A percentile compares a stretch with the other conserved stretches of the same genome.
phyloP scores from a whole-genome alignment of 1,140 invertebrate genomes.

The Drosophila pruinosa region DNA sequence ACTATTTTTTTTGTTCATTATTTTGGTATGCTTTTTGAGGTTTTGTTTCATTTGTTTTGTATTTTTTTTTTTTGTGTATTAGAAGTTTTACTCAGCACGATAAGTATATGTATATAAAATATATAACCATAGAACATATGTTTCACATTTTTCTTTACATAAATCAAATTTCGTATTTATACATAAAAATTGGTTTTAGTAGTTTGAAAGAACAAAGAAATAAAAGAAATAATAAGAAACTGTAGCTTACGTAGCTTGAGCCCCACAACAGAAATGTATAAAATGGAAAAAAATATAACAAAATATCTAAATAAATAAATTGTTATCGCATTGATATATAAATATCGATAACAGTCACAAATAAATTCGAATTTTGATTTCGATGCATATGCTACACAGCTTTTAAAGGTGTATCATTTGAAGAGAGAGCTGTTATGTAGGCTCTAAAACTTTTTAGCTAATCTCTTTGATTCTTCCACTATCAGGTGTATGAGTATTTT shows the following conservation, averaged over 20 bases:
- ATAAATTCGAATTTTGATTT: conserved; percentile 55
- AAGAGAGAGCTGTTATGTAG: conserved; percentile 5
- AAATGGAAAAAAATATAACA: conserved; percentile 18
- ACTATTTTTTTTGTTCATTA: conserved; percentile 54
- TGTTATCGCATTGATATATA: conserved; percentile 18
- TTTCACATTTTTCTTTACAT: conserved; percentile 73
- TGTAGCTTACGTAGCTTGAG: conserved; percentile 76
- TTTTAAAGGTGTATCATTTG: conserved; percentile 12
- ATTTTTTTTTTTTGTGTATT: conserved; percentile 53
- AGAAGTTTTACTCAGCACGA: conserved; percentile 40
- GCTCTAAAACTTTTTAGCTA: not conserved
- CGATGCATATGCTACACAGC: conserved; percentile 22
- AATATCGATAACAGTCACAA: conserved; percentile 23
- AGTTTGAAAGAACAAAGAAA: conserved; percentile 44
- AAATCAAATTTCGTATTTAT: conserved; percentile 68
- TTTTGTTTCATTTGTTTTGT: conserved; percentile 19
- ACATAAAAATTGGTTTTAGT: conserved; percentile 67
- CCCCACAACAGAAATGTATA: conserved; percentile 64
- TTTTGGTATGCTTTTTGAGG: conserved; percentile 70
- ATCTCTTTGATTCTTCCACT: not conserved
- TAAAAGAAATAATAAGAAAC: conserved; percentile 51
- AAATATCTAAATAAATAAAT: conserved; percentile 12
- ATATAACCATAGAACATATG: conserved; percentile 72
- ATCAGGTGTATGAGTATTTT: conserved; percentile 2
- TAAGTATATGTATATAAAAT: conserved; percentile 51